A percentile compares a stretch with the other conserved stretches of the same genome.
These are phyloP conservation scores for Otocyon megalotis DNA, from an alignment of 2,113 vertebrate species.

Conservation along the genomic window DNA sequence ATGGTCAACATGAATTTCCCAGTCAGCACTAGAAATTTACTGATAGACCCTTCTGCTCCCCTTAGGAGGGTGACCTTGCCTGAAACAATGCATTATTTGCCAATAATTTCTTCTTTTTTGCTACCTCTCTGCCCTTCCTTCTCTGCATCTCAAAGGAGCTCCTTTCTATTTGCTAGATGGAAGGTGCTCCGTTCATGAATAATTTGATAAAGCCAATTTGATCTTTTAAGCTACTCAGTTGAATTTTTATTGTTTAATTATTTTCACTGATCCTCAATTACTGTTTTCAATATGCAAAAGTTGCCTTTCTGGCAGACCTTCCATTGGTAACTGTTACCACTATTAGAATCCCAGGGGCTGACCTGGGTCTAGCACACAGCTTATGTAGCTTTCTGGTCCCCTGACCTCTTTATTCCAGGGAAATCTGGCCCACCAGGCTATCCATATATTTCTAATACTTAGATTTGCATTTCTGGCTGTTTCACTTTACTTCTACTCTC, in stretches of 20 bases:
- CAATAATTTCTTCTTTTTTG: neutral
- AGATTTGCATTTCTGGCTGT: neutral
- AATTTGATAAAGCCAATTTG: neutral
- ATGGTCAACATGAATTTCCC: neutral
- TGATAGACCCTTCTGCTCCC: neutral
- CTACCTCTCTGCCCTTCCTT: neutral
- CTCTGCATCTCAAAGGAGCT: neutral
- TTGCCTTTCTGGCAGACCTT: neutral
- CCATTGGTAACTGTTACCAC: neutral
- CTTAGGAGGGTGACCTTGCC: neutral
- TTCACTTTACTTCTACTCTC: constrained; percentile 6
- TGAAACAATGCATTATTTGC: neutral
- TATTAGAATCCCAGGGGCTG: neutral
- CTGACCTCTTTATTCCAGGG: neutral
- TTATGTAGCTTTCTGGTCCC: neutral
- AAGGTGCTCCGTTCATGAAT: neutral
- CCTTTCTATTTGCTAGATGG: neutral
- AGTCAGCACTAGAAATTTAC: neutral
- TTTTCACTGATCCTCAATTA: neutral
- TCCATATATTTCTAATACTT: neutral
- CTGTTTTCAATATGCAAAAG: neutral
- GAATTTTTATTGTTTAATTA: neutral
- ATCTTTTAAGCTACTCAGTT: neutral
- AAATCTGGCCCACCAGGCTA: neutral
- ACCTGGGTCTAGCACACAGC: neutral